Evolutionary conservation across 1,140 invertebrate genomes (phyloP), one percentile per base, ranked within the genome.

Genomic region (Ylistrum balloti): DNA sequence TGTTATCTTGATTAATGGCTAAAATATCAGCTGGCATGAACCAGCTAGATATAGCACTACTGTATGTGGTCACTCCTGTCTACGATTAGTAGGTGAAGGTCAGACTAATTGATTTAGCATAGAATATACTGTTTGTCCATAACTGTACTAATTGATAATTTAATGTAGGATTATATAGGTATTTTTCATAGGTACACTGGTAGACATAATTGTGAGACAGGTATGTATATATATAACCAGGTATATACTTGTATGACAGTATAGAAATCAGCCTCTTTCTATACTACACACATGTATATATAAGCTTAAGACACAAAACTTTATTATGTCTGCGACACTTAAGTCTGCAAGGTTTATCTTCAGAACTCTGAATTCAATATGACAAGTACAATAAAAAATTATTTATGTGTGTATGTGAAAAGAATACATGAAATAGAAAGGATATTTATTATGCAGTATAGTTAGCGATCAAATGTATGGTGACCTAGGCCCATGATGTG

Each of bases 81-180:
- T 74, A n/a, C 22, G 56, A 74, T 74, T 74, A 74, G n/a, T n/a
- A 74, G n/a, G 22, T 74, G 56, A 74, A 74, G 56, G 56, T 74
- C 56, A 74, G 22, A n/a, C 56, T 28, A 74, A 28, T 3, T 74
- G 22, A 74, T 17, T 17, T 17, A 22, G 28, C 28, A 28, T 74
- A 74, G 20, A 74, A 74, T n/a, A 74, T 28, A 11, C 11, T 74
- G 56, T 74, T 74, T 74, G 28, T 20, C 22, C 20, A 22, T 48
- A 20, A 2, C 45, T 48, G 45, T 48, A 48, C n/a, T 5, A 74
- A 74, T 74, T 74, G 56, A 74, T 74, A 74, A 2, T 22, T 74
- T 74, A 20, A 48, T 1, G 11, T 9, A 74, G 56, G 22, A 74
- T 74, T 17, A n/a, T 74, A n/a, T n/a, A 11, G 22, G 22, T 74